Percentiles rank a stretch among this genome's conserved stretches.
phyloP scores from a whole-genome alignment of 2,888 invertebrate species.

The Epinotia nisella region DNA sequence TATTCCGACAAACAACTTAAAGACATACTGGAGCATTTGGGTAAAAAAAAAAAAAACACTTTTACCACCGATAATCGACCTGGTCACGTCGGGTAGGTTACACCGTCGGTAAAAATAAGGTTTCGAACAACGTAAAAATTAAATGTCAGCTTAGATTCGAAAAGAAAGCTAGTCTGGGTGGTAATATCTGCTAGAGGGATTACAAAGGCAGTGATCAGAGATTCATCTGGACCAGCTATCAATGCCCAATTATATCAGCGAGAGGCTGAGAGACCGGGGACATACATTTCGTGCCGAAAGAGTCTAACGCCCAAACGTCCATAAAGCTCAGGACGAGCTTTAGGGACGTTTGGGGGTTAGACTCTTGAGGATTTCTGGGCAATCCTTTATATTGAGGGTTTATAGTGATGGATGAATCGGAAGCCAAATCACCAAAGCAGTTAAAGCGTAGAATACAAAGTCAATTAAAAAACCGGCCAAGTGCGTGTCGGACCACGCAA shows the following conservation, averaged over 20 bases:
- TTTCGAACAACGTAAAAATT: not conserved
- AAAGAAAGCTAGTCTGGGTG: not conserved
- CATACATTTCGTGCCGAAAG: not conserved
- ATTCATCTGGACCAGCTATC: not conserved
- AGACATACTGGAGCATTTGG: too few species aligned
- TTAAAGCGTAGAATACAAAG: not conserved
- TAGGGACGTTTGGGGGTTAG: too few species aligned
- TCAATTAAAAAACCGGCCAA: not conserved
- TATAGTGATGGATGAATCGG: too few species aligned
- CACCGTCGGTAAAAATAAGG: not conserved
- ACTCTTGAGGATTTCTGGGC: slow-evolving; percentile 5
- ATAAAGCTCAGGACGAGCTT: too few species aligned
- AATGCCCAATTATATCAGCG: not conserved
- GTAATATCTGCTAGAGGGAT: not conserved
- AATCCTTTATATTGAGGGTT: not conserved
- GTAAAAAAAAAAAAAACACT: too few species aligned
- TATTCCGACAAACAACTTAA: too few species aligned
- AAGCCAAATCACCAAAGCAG: too few species aligned
- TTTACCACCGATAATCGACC: too few species aligned
- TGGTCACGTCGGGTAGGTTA: too few species aligned
- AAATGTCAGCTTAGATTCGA: slow-evolving; percentile 7
- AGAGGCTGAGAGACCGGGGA: too few species aligned
- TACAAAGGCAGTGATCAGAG: slow-evolving; percentile 6
- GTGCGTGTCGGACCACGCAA: too few species aligned
- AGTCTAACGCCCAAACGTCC: not conserved